Percentiles rank a stretch among this genome's conserved stretches.
Conservation (phyloP, 35 echinoderm and acorn worm genomes). For the Lytechinus pictus region DNA sequence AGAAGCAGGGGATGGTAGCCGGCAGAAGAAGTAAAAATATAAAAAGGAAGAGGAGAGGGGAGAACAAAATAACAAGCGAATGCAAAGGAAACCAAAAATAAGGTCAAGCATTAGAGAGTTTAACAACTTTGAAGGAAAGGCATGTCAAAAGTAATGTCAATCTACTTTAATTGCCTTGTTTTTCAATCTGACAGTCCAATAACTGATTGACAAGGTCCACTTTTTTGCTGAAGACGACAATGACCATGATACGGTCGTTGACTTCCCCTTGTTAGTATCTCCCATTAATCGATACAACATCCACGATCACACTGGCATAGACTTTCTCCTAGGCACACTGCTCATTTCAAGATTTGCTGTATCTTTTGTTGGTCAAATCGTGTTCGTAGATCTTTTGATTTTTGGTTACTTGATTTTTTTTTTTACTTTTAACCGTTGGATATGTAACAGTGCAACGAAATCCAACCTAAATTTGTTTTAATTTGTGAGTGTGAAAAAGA, state of each 20-base stretch:
- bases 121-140: neutral
- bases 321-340: neutral
- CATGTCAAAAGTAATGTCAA: neutral
- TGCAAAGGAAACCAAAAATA: neutral
- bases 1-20: neutral
- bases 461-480: no score
- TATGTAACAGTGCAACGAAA: no score
- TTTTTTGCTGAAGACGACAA: neutral
- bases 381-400: neutral
- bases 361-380: no score
- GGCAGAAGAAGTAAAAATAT: neutral
- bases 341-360: neutral
- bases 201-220: neutral
- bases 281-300: neutral
- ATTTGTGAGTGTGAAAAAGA: no score
- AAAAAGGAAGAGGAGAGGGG: neutral
- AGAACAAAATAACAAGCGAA: neutral
- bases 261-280: neutral
- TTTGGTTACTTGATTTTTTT: no score
- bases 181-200: neutral
- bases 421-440: no score
- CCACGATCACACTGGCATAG: neutral
- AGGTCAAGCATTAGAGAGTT: neutral
- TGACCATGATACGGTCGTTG: neutral
- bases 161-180: neutral